Evolutionary conservation across 2,113 vertebrate species (phyloP).

Genomic region (Dolichotis patagonum): DNA sequence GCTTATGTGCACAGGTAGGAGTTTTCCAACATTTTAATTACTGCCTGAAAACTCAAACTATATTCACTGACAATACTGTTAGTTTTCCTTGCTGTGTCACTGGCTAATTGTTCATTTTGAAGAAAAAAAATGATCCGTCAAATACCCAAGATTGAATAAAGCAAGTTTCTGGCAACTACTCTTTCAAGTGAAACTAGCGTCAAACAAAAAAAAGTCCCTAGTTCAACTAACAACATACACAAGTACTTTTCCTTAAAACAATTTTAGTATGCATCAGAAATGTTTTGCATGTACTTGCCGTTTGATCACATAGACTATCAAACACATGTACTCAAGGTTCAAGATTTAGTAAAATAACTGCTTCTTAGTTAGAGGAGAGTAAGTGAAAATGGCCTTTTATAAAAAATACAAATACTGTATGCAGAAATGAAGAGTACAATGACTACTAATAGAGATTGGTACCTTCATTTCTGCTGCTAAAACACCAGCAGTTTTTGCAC

Average conservation of each 20-base stretch:
- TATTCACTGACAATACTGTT: neutral
- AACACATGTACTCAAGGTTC: neutral
- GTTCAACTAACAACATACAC: constrained; percentile 26
- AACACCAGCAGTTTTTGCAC: neutral
- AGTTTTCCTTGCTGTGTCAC: neutral
- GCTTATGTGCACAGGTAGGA: neutral
- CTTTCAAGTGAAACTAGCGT: constrained; percentile 54
- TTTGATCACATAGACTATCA: constrained; percentile 23
- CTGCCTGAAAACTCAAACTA: constrained; percentile 23
- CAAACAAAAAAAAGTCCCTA: neutral
- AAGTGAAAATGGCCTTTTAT: constrained; percentile 33
- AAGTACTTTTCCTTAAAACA: constrained; percentile 15
- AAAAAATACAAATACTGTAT: neutral
- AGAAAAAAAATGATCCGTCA: neutral
- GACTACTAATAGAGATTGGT: neutral
- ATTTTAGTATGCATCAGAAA: constrained; percentile 5
- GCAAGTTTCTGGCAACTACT: neutral
- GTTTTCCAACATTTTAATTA: constrained; percentile 39
- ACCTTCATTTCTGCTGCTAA: constrained; percentile 1
- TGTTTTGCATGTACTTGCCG: neutral
- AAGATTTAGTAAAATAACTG: constrained; percentile 43
- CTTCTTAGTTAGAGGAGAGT: constrained; percentile 41
- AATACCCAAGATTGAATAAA: constrained; percentile 26
- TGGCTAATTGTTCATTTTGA: neutral
- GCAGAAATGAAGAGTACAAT: neutral